Conservation (phyloP, 2,888 invertebrate genomes). For the Calameuta pallipes region DNA sequence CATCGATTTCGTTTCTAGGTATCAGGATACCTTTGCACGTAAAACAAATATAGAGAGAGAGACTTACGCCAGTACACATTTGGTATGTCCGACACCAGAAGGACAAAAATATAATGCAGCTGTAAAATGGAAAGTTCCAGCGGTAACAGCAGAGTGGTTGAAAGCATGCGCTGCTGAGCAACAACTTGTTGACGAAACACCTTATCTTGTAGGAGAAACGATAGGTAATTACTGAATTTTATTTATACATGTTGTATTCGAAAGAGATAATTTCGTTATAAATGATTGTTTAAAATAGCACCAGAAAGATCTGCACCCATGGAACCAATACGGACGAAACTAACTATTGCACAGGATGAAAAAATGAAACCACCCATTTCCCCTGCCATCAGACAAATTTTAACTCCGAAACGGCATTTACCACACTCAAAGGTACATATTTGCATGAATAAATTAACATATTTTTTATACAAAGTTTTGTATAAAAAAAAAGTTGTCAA, state of each 20-base stretch:
- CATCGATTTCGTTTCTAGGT: slow-evolving; percentile 58
- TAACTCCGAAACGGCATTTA: slow-evolving; percentile 47
- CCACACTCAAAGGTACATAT: slow-evolving; percentile 30
- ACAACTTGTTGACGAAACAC: slow-evolving; percentile 69
- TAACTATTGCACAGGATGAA: slow-evolving; percentile 4
- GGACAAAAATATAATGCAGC: slow-evolving; percentile 89
- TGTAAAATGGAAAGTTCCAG: slow-evolving; percentile 86
- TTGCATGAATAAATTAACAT: neutral
- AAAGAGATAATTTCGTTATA: neutral
- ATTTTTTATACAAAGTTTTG: neutral
- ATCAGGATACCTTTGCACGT: slow-evolving; percentile 77
- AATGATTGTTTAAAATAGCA: slow-evolving; percentile 23
- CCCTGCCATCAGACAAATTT: slow-evolving; percentile 29
- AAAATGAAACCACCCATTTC: slow-evolving; percentile 31
- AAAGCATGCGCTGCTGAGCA: slow-evolving; percentile 75
- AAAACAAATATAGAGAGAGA: slow-evolving; percentile 66
- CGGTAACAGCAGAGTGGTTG: slow-evolving; percentile 83
- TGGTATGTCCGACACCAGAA: slow-evolving; percentile 78
- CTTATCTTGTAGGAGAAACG: slow-evolving; percentile 73
- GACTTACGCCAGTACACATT: slow-evolving; percentile 80
- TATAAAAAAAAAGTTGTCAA: neutral
- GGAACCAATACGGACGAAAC: slow-evolving; percentile 8
- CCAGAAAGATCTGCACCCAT: slow-evolving; percentile 26
- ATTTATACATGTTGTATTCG: slow-evolving; percentile 6
- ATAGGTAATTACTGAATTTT: slow-evolving; percentile 43